A percentile compares a stretch with the other conserved stretches of the same genome.
phyloP scores from a whole-genome alignment of 1,140 invertebrate genomes.

The Zaprionus vittiger region DNA sequence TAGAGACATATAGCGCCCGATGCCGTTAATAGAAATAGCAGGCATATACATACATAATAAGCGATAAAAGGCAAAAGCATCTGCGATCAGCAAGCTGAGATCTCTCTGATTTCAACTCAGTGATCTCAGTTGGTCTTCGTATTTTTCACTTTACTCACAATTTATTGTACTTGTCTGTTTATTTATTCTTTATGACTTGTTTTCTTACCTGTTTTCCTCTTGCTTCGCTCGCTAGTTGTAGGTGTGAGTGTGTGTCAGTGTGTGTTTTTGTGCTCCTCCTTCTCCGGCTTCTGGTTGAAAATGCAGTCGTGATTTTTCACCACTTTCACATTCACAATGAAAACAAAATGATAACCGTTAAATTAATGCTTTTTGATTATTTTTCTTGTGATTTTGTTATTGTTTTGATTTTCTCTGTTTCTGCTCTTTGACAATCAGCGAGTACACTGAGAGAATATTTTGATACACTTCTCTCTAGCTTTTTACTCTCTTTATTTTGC shows the following conservation, averaged over 20 bases:
- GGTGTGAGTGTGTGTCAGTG: slow-evolving; percentile 9
- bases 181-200: slow-evolving; percentile 23
- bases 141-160: slow-evolving; percentile 13
- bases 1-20: slow-evolving; percentile 21
- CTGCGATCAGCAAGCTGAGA: background rate
- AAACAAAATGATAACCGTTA: slow-evolving; percentile 41
- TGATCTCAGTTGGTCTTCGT: slow-evolving; percentile 17
- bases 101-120: slow-evolving; percentile 3
- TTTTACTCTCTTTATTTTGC: background rate
- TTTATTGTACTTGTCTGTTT: slow-evolving; percentile 24
- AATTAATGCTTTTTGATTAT: slow-evolving; percentile 41
- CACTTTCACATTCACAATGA: slow-evolving; percentile 63
- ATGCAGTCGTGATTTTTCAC: slow-evolving; percentile 45
- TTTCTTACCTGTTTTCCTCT: slow-evolving; percentile 32
- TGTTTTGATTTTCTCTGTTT: slow-evolving; percentile 15
- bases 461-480: background rate
- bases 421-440: background rate
- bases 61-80: slow-evolving; percentile 30
- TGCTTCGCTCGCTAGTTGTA: slow-evolving; percentile 2
- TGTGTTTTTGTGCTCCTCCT: slow-evolving; percentile 26
- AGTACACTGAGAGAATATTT: slow-evolving; percentile 5
- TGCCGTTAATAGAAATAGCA: slow-evolving; percentile 68
- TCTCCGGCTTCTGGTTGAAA: slow-evolving; percentile 25
- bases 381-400: slow-evolving; percentile 13
- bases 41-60: background rate